A percentile compares a stretch with the other conserved stretches of the same genome.
Evolutionary conservation across 2,113 vertebrate species (phyloP).

Genomic region (Calypte anna): DNA sequence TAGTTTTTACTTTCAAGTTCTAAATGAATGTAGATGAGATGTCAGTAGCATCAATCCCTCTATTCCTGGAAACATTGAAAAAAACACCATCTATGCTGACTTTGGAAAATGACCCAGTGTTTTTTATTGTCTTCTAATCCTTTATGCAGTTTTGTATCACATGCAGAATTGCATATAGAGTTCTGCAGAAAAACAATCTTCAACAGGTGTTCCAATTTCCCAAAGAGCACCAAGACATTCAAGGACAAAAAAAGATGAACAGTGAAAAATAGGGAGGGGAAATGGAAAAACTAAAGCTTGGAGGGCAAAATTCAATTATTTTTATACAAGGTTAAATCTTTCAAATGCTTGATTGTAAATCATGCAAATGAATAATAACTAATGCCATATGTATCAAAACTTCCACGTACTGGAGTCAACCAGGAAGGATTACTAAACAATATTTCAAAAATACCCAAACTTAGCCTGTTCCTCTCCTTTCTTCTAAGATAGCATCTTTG

Average conservation of each 20-base stretch:
- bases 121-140: background rate
- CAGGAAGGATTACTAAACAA: background rate
- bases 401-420: background rate
- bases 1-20: background rate
- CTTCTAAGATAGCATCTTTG: background rate
- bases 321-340: background rate
- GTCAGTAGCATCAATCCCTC: background rate
- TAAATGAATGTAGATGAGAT: background rate
- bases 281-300: background rate
- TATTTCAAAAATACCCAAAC: background rate
- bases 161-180: background rate
- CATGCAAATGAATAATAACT: background rate
- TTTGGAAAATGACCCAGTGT: background rate
- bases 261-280: background rate
- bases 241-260: background rate
- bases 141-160: background rate
- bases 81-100: background rate
- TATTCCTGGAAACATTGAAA: background rate
- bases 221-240: background rate
- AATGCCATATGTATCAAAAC: background rate
- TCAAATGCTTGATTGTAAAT: background rate
- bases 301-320: background rate
- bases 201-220: background rate
- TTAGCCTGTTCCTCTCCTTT: background rate
- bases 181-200: background rate